Base-by-base conservation (phyloP, 2,888 invertebrate genomes). In the Chironomus riparius region DNA sequence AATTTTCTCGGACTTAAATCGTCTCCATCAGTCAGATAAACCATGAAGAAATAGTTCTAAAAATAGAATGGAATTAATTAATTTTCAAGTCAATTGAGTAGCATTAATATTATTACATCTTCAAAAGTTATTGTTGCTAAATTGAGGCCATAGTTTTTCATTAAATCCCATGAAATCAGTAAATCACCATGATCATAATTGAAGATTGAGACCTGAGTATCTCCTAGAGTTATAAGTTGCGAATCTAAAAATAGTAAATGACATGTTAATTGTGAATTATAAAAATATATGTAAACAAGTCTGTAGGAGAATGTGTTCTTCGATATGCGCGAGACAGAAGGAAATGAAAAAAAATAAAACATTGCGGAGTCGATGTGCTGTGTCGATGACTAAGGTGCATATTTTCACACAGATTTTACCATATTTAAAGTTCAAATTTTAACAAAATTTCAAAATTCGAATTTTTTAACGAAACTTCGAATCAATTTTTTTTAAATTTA, bases 101-200 rank as follows among this genome's bases (percentile, higher is more conserved):
- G 10, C 6, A 12, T 22, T 15, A 12, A 12, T 3, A 38, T 10
- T 38, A 7, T 38, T 15, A 74, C 74, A 28, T 47, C 68, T 74
- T 65, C 38, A 48, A 21, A 68, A 48, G 24, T 24, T 6, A 74
- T 68, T 28, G 68, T 74, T 24, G 74, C 38, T 22, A 76, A 61
- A 70, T 76, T 76, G 2, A 38, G 21, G 28, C 76, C 76, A 70
- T 69, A 69, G 3, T 13, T 56, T 21, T 61, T 70, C 56, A 61
- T 62, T 7, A 76, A 21, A 21, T 76, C 76, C 3, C 70, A 15
- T n/a, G 69, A 69, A 18, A 68, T 61, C n/a, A 76, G 10, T 47
- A 76, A 62, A 56, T 76, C 76, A 10, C 76, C 76, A n/a, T 15
- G 70, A 12, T 76, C 47, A 70, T 76, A 76, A 38, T 76, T 70